Percentiles rank a stretch among this genome's conserved stretches.
Evolutionary conservation across 2,797 vertebrate genomes (phyloP).

Genomic region (Lycodopsis pacificus): DNA sequence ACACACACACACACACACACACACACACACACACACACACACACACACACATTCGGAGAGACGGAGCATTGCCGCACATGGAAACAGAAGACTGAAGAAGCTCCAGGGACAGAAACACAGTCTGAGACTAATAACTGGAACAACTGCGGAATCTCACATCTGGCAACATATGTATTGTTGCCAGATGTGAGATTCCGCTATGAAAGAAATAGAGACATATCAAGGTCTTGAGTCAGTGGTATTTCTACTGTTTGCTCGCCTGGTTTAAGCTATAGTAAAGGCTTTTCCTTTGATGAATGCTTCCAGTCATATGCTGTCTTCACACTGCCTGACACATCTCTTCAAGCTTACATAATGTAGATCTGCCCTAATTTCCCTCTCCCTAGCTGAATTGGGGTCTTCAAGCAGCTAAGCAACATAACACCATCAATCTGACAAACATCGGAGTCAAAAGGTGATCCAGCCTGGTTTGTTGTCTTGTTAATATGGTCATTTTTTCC

Average conservation of each 20-base stretch:
- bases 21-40: slow-evolving; percentile 21
- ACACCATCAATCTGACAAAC: slow-evolving; percentile 68
- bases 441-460: slow-evolving; percentile 63
- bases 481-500: slow-evolving; percentile 25
- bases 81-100: slow-evolving; percentile 58
- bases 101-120: slow-evolving; percentile 65
- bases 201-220: slow-evolving; percentile 28
- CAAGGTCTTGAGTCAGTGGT: slow-evolving; percentile 47
- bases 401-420: slow-evolving; percentile 64
- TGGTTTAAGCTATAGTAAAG: slow-evolving; percentile 63
- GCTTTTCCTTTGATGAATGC: slow-evolving; percentile 69
- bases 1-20: slow-evolving; percentile 57
- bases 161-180: slow-evolving; percentile 43
- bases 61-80: slow-evolving; percentile 34
- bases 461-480: slow-evolving; percentile 24
- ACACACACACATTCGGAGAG: slow-evolving; percentile 43
- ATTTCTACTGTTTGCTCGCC: slow-evolving; percentile 42
- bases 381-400: slow-evolving; percentile 66
- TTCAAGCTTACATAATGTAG: slow-evolving; percentile 86
- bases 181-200: slow-evolving; percentile 54
- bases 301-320: slow-evolving; percentile 80
- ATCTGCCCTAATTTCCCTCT: slow-evolving; percentile 84
- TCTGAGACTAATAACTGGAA: slow-evolving; percentile 68
- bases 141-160: not conserved
- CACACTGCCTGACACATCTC: slow-evolving; percentile 80